A percentile compares a stretch with the other conserved stretches of the same genome.
Evolutionary conservation across 2,113 vertebrate species (phyloP).

Genomic region (Oxyura jamaicensis): DNA sequence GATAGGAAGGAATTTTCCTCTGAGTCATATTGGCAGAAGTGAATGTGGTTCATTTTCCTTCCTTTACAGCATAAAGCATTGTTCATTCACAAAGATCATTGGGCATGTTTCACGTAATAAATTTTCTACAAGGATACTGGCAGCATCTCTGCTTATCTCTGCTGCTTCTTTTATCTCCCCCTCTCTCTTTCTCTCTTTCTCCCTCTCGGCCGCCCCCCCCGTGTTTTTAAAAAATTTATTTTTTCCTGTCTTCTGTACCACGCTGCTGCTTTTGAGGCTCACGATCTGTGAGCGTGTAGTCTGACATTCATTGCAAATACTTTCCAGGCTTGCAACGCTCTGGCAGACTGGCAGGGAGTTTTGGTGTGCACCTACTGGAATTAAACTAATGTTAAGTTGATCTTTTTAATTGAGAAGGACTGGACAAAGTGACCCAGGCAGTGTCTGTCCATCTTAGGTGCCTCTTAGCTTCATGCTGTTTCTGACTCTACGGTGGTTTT

Average conservation of each 20-base stretch:
- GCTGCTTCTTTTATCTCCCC: background rate
- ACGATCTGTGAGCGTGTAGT: fast-evolving
- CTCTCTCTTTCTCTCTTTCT: background rate
- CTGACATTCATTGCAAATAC: background rate
- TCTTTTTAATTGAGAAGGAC: background rate
- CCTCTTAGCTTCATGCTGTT: background rate
- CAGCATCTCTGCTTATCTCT: background rate
- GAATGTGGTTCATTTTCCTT: background rate
- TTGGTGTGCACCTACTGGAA: background rate
- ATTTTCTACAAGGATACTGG: background rate
- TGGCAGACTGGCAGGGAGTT: background rate
- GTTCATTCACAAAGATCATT: background rate
- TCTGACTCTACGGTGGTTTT: background rate
- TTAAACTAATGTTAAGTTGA: background rate
- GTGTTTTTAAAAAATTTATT: background rate
- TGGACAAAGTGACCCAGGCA: background rate
- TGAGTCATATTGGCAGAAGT: background rate
- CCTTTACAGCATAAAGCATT: background rate
- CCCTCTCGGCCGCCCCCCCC: background rate
- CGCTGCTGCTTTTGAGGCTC: background rate
- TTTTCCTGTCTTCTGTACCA: background rate
- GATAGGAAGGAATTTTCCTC: constrained; percentile 41
- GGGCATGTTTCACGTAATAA: background rate
- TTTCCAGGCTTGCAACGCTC: background rate
- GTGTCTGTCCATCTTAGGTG: background rate